Percentiles rank a stretch among this genome's conserved stretches.
These are phyloP conservation scores for Sepiola atlantica DNA, from an alignment of 2,888 invertebrate species.

Conservation along the genomic window DNA sequence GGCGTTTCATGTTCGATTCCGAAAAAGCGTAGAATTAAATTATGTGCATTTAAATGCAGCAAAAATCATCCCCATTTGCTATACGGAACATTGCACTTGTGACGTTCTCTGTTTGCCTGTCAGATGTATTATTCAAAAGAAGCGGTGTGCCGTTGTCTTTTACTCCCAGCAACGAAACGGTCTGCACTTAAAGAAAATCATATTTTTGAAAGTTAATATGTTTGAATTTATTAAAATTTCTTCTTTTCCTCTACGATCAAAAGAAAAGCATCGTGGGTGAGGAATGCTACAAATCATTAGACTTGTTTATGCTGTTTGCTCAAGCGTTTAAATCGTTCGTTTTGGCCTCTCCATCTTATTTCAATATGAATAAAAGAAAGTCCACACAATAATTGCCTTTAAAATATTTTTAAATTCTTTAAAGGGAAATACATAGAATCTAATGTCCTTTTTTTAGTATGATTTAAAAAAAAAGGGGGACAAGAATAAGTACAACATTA, in stretches of 20 bases:
- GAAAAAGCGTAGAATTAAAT: not conserved
- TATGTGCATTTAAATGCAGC: not conserved
- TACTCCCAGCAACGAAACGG: not conserved
- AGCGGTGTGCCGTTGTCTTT: not conserved
- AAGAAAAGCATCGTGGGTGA: not conserved
- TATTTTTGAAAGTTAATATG: not conserved
- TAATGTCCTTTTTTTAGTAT: not conserved
- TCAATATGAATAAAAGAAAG: not conserved
- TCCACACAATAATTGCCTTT: not conserved
- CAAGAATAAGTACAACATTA: not conserved
- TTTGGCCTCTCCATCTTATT: not conserved
- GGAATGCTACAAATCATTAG: not conserved
- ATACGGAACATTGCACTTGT: not conserved
- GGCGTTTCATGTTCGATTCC: no score
- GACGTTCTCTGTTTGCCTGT: not conserved
- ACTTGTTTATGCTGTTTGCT: not conserved
- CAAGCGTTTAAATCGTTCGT: not conserved
- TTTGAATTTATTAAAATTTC: not conserved
- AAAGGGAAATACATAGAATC: not conserved
- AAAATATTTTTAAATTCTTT: not conserved
- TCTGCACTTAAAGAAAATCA: not conserved
- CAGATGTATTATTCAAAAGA: not conserved
- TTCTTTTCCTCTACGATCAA: not conserved
- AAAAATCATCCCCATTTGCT: not conserved
- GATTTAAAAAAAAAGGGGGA: not conserved